Evolutionary conservation across 2,888 invertebrate species (phyloP).

Genomic region (Brachyptera risi): DNA sequence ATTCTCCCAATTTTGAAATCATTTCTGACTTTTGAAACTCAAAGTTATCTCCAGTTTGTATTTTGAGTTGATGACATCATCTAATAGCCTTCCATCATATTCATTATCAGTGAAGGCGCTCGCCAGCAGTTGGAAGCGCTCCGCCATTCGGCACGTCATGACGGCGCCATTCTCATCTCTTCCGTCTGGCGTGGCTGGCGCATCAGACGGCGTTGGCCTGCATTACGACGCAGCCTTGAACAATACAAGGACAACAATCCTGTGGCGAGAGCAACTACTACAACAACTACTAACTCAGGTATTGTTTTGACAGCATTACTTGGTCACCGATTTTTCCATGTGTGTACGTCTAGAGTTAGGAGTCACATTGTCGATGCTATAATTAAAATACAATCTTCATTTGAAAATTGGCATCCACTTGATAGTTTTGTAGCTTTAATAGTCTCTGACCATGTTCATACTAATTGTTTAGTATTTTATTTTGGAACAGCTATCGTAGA

Average conservation of each 20-base stretch:
- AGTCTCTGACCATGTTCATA: too few species aligned
- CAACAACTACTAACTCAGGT: background rate
- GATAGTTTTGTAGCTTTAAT: background rate
- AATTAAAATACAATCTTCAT: background rate
- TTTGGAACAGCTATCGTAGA: too few species aligned
- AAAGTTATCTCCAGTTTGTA: background rate
- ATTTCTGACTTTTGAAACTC: too few species aligned
- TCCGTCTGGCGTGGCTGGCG: slow-evolving; percentile 81
- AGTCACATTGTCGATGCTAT: background rate
- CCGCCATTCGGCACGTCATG: slow-evolving; percentile 69
- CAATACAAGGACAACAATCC: slow-evolving; percentile 30
- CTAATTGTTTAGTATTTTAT: too few species aligned
- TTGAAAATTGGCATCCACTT: background rate
- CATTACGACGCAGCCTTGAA: slow-evolving; percentile 46
- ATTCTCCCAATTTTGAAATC: too few species aligned
- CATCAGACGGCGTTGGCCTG: slow-evolving; percentile 62
- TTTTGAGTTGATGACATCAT: background rate
- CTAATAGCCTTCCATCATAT: background rate
- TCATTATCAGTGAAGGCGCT: slow-evolving; percentile 73
- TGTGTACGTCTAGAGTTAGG: background rate
- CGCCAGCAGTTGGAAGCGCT: slow-evolving; percentile 84
- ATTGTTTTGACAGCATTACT: background rate
- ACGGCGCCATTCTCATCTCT: slow-evolving; percentile 79
- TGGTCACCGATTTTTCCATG: background rate
- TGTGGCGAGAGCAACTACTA: background rate